Percentiles rank a stretch among this genome's conserved stretches.
These are phyloP conservation scores for Darevskia mixta DNA, from an alignment of 2,797 vertebrate genomes.

Conservation along the genomic window DNA sequence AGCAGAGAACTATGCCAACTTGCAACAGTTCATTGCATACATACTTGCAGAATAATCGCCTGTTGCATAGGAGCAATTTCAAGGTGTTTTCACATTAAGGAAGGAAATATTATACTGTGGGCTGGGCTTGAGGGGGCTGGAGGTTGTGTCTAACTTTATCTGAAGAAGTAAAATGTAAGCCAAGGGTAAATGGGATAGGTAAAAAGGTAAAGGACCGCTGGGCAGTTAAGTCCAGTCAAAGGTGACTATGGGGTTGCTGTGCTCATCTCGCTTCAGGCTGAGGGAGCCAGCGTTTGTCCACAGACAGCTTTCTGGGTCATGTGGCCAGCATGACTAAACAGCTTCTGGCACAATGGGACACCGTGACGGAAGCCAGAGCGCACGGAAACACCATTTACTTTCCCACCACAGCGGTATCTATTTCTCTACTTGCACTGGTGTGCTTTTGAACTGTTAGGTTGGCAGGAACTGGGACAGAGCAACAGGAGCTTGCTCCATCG, in stretches of 20 bases:
- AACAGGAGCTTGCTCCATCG: no score
- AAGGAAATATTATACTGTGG: neutral
- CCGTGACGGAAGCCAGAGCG: accelerated
- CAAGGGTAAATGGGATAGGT: neutral
- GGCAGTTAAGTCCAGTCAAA: no score
- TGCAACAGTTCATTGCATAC: neutral
- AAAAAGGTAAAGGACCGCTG: no score
- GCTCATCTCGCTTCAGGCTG: no score
- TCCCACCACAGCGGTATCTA: no score
- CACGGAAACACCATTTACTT: accelerated
- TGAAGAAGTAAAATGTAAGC: neutral
- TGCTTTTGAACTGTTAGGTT: no score
- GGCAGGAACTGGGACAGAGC: no score
- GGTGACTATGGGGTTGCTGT: accelerated
- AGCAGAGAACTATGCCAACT: neutral
- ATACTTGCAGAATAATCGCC: neutral
- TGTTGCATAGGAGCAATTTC: neutral
- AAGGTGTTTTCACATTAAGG: neutral
- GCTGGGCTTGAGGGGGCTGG: neutral
- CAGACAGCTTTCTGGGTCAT: no score
- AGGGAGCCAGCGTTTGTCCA: no score
- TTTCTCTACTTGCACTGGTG: no score
- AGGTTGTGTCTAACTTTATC: neutral
- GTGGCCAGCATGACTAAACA: no score
- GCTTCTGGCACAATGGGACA: no score